Evolutionary conservation across 92 coral and sea anemone species (phyloP).

Genomic region (Phenganax marumi): DNA sequence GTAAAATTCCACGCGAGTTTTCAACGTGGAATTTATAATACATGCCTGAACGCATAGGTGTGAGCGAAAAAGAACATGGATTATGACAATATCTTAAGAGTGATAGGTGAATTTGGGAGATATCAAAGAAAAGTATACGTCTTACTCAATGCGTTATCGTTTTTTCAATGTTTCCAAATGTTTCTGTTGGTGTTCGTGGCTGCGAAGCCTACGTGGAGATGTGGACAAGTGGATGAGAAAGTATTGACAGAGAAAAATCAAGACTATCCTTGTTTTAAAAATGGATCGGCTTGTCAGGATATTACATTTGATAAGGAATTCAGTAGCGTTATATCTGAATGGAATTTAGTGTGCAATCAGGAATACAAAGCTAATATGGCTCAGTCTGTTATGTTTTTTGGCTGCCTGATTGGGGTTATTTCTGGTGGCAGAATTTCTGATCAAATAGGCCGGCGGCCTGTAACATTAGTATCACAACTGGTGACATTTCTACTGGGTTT

Average conservation of each 20-base stretch:
- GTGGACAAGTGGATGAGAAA: conserved; percentile 22
- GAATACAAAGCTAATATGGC: conserved; percentile 74
- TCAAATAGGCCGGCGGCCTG: conserved; percentile 66
- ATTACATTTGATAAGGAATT: conserved; percentile 59
- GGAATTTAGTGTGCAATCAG: conserved; percentile 76
- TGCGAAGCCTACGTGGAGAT: conserved; percentile 28
- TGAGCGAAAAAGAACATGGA: conserved; percentile 38
- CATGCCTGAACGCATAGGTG: not conserved
- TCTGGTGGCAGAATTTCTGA: conserved; percentile 69
- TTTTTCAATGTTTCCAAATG: conserved; percentile 60
- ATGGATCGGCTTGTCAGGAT: conserved; percentile 55
- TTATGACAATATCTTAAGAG: conserved; percentile 53
- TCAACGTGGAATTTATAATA: not conserved
- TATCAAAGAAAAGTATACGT: conserved; percentile 55
- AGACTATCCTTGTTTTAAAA: conserved; percentile 45
- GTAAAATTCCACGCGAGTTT: too few species aligned
- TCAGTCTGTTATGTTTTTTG: conserved; percentile 82
- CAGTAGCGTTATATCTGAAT: conserved; percentile 81
- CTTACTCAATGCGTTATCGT: conserved; percentile 38
- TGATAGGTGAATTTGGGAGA: conserved; percentile 67
- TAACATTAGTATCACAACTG: conserved; percentile 60
- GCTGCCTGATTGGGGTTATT: conserved; percentile 72
- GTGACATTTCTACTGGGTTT: conserved; percentile 49
- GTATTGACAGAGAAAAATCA: not conserved
- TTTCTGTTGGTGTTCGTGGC: conserved; percentile 58